Conservation (phyloP, 2,888 invertebrate species). For the Orchesella flavescens region DNA sequence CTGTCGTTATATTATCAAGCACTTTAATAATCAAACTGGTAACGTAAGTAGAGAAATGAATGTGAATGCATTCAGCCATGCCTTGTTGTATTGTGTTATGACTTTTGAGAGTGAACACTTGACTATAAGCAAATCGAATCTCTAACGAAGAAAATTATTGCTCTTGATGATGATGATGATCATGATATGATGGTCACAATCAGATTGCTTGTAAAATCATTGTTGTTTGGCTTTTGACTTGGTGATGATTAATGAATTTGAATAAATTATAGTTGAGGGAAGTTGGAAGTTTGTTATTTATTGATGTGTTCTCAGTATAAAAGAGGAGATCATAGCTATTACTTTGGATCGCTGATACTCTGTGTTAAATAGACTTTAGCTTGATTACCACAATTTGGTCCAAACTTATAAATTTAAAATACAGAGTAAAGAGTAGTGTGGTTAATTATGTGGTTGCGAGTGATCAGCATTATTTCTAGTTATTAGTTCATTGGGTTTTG, state of each 20-base stretch:
- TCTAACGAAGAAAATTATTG: slow-evolving; percentile 1
- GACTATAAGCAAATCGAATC: background rate
- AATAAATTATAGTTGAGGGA: slow-evolving; percentile 49
- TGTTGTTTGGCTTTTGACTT: slow-evolving; percentile 16
- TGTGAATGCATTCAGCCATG: too few species aligned
- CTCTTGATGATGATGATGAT: slow-evolving; percentile 36
- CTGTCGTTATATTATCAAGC: too few species aligned
- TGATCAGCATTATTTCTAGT: slow-evolving; percentile 25
- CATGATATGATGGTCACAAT: slow-evolving; percentile 44
- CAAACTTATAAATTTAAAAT: slow-evolving; percentile 8
- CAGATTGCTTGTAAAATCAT: slow-evolving; percentile 53
- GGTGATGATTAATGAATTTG: slow-evolving; percentile 60
- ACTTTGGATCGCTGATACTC: too few species aligned
- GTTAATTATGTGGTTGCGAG: slow-evolving; percentile 55
- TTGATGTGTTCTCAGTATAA: too few species aligned
- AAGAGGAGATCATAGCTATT: too few species aligned
- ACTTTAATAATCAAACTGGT: too few species aligned
- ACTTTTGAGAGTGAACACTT: background rate
- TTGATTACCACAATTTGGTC: slow-evolving; percentile 45
- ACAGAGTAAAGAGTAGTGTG: slow-evolving; percentile 27
- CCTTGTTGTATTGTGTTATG: too few species aligned
- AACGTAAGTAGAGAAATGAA: too few species aligned
- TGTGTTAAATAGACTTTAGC: slow-evolving; percentile 14
- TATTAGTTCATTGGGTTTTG: slow-evolving; percentile 50
- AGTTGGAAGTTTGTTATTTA: too few species aligned